Base-by-base conservation (phyloP, 2,113 vertebrate species). In the Bostrychus sinensis region DNA sequence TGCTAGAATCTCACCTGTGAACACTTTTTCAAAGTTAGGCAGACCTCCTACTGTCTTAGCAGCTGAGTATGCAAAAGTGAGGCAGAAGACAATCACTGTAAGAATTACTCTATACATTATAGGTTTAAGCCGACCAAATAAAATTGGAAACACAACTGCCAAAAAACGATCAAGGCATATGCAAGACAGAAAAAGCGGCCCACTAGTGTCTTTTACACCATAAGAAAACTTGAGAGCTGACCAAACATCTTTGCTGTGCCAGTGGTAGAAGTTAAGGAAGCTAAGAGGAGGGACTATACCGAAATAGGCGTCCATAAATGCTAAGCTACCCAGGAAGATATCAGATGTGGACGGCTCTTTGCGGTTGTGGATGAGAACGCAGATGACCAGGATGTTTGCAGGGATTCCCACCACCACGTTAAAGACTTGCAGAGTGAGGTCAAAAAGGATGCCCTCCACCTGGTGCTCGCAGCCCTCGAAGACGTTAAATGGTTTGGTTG, bases 101-200 rank as follows among this genome's bases (percentile, higher is more conserved):
- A 91, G 85, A 54, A 63, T 14, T 2, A 89, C 1, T 42, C 90
- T 88, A 80, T 93, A 92, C 71, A 88, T 90, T 2, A 70, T 26
- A 54, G 73, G 77, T 37, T 89, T 92, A 3, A 92, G 77, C 16
- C 74, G 86, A 28, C 87, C 75, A 14, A 92, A 93, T 0, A 63
- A 8, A 0, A 93, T 71, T 0, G 92, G 91, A 51, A 91, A 91
- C 48, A 92, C 11, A 36, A 93, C 91, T 0, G 92, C 92, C n/a
- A 92, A n/a, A 7, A 92, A 92, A 20, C 91, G 90, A 55, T 93
- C 92, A 7, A 93, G 58, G 60, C 91, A 92, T 68, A 92, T 89
- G 16, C 90, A 92, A 36, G 91, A 91, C 26, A 92, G 87, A 63
- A 93, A 91, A 42, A 93, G 63, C 0, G 91, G 92, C 0, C 90